Evolutionary conservation across 2,113 vertebrate species (phyloP).

Genomic region (Hippocampus zosterae): DNA sequence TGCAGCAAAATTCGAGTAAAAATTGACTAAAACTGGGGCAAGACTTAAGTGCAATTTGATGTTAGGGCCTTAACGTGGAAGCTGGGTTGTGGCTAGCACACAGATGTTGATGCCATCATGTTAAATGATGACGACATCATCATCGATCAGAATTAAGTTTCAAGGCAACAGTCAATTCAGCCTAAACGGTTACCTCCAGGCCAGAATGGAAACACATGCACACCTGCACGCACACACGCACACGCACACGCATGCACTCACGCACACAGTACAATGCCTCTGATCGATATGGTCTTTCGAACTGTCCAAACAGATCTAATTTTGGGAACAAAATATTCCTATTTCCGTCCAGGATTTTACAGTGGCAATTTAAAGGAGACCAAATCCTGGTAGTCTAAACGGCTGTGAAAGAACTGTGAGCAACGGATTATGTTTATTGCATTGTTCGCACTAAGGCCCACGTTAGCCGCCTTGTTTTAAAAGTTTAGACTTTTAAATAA

Average conservation of each 20-base stretch:
- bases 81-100: constrained; percentile 10
- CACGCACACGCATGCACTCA: too few species aligned
- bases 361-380: too few species aligned
- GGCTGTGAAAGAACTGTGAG: too few species aligned
- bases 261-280: too few species aligned
- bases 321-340: not conserved
- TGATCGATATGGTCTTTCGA: not conserved
- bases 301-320: not conserved
- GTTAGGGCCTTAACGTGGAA: constrained; percentile 7
- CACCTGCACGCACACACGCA: too few species aligned
- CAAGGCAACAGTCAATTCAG: constrained; percentile 12
- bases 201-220: not conserved
- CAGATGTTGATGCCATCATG: constrained; percentile 5
- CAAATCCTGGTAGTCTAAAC: too few species aligned
- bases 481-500: too few species aligned
- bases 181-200: not conserved
- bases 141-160: constrained; percentile 28
- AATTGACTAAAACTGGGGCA: too few species aligned
- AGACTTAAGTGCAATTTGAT: not conserved
- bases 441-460: too few species aligned
- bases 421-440: too few species aligned
- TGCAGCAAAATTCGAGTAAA: too few species aligned
- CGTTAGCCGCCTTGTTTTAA: too few species aligned
- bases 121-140: constrained; percentile 16
- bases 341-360: not conserved